These are phyloP conservation scores for Cosmia trapezina DNA, from an alignment of 2,888 invertebrate species.

Conservation along the genomic window DNA sequence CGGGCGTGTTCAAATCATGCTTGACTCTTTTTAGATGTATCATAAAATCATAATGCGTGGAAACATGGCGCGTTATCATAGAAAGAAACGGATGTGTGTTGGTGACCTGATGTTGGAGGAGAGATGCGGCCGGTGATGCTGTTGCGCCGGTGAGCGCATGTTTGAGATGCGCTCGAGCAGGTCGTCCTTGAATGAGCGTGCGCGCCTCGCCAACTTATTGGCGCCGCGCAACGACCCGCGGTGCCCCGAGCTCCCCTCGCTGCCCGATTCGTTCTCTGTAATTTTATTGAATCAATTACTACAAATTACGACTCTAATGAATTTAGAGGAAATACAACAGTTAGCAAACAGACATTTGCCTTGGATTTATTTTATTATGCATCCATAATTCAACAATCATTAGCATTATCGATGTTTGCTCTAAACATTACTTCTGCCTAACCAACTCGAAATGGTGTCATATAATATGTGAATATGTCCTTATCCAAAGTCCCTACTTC, in stretches of 20 bases:
- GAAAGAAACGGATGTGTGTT: slow-evolving; percentile 37
- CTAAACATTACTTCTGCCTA: neutral
- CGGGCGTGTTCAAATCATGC: slow-evolving; percentile 25
- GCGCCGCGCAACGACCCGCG: slow-evolving; percentile 95
- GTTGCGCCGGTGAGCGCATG: slow-evolving; percentile 95
- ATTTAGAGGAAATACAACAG: slow-evolving; percentile 27
- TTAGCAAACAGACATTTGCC: neutral
- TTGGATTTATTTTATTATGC: slow-evolving; percentile 7
- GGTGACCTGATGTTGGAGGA: slow-evolving; percentile 84
- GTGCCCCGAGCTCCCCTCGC: slow-evolving; percentile 92
- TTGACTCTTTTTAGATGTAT: neutral
- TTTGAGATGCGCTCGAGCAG: slow-evolving; percentile 97
- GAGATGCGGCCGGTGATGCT: slow-evolving; percentile 88
- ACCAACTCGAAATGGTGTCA: neutral
- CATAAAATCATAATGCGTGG: slow-evolving; percentile 18
- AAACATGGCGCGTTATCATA: slow-evolving; percentile 41
- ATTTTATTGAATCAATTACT: slow-evolving; percentile 65
- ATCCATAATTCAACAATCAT: neutral
- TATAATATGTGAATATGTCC: no score
- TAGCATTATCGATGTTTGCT: slow-evolving; percentile 1
- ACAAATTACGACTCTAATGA: slow-evolving; percentile 44
- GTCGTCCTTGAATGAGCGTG: slow-evolving; percentile 98
- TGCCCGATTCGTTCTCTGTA: slow-evolving; percentile 86
- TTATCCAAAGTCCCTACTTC: neutral
- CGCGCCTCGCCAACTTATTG: slow-evolving; percentile 95